Evolutionary conservation across 1,140 invertebrate genomes (phyloP).

Genomic region (Drosophila tristis): DNA sequence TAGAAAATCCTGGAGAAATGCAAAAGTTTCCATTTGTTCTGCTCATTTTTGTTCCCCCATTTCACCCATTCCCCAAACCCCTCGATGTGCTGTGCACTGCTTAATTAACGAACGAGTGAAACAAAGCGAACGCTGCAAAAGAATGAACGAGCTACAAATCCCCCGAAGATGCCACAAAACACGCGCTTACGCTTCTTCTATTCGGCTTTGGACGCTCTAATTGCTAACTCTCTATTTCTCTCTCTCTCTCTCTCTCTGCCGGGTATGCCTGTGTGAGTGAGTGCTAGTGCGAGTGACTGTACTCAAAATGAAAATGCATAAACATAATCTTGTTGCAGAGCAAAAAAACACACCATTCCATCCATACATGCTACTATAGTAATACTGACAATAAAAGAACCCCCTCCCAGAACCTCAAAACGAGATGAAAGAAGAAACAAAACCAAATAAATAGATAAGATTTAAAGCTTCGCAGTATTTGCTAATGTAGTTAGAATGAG

Average conservation of each 20-base stretch:
- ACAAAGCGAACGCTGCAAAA: slow-evolving; percentile 38
- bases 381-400: slow-evolving; percentile 5
- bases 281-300: slow-evolving; percentile 2
- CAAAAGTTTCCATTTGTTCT: slow-evolving; percentile 37
- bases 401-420: slow-evolving; percentile 15
- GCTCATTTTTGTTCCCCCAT: slow-evolving; percentile 47
- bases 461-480: slow-evolving; percentile 84
- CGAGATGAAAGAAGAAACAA: slow-evolving; percentile 19
- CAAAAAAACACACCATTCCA: slow-evolving; percentile 36
- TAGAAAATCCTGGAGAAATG: slow-evolving; percentile 19
- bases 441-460: slow-evolving; percentile 50
- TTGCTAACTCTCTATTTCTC: slow-evolving; percentile 50
- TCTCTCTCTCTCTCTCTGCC: slow-evolving; percentile 22
- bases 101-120: slow-evolving; percentile 65
- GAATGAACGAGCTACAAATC: slow-evolving; percentile 50
- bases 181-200: slow-evolving; percentile 68
- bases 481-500: slow-evolving; percentile 77
- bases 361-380: slow-evolving; percentile 13
- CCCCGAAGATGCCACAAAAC: slow-evolving; percentile 58
- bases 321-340: slow-evolving; percentile 63
- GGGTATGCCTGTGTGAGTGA: slow-evolving; percentile 14
- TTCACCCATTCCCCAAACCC: slow-evolving; percentile 44
- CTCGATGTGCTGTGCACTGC: slow-evolving; percentile 70
- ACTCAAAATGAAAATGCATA: slow-evolving; percentile 21
- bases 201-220: slow-evolving; percentile 70